Conservation (phyloP, 2,113 vertebrate genomes). For the Atrichornis clamosus region DNA sequence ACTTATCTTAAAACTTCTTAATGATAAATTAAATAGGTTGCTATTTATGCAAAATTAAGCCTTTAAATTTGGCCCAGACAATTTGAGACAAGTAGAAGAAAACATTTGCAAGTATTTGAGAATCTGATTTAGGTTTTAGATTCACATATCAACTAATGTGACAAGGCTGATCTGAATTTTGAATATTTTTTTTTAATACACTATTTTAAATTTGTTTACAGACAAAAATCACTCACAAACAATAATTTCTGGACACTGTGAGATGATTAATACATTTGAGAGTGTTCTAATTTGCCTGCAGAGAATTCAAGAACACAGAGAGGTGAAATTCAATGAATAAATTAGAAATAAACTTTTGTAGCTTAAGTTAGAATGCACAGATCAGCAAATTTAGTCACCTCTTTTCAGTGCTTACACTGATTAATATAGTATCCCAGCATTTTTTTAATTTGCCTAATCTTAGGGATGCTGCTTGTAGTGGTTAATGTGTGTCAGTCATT, state of each 20-base stretch:
- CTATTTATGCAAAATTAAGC: not conserved
- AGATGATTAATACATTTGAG: constrained; percentile 30
- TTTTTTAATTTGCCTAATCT: not conserved
- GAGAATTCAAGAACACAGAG: constrained; percentile 31
- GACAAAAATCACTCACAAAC: not conserved
- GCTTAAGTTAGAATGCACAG: not conserved
- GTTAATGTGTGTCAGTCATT: not conserved
- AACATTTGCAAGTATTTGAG: not conserved
- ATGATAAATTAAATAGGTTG: not conserved
- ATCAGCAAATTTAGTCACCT: not conserved
- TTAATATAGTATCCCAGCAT: not conserved
- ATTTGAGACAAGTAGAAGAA: not conserved
- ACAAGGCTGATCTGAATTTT: not conserved
- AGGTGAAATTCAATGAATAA: constrained; percentile 55
- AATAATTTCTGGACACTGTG: not conserved
- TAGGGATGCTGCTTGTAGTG: not conserved
- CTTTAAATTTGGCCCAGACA: not conserved
- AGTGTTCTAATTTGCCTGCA: not conserved
- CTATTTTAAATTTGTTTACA: not conserved
- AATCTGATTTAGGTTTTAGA: not conserved
- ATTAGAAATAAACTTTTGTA: constrained; percentile 44
- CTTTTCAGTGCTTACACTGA: not conserved
- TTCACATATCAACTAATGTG: not conserved
- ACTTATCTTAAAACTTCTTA: not conserved
- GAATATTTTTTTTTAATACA: not conserved